Evolutionary conservation across 2,888 invertebrate genomes (phyloP).

Genomic region (Branchinecta sandiegonensis): DNA sequence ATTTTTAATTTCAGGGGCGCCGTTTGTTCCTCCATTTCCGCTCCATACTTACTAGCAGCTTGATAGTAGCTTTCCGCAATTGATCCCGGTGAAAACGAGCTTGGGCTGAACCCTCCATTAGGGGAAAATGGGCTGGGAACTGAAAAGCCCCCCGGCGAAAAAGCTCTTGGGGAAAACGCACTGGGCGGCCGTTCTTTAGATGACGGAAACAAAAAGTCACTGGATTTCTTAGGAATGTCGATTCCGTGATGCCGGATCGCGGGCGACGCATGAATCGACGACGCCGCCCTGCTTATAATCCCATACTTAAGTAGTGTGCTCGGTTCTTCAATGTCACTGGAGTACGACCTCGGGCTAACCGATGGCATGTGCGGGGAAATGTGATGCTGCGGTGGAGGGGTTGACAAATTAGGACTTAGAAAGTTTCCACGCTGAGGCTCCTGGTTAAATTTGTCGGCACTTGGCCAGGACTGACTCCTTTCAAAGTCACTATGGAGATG

Average conservation of each 20-base stretch:
- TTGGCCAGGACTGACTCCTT: conserved; percentile 16
- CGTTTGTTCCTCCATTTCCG: conserved; percentile 15
- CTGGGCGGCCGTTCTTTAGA: conserved; percentile 7
- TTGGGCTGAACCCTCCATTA: background rate
- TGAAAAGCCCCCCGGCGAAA: background rate
- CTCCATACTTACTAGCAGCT: background rate
- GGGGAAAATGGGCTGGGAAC: conserved; percentile 5
- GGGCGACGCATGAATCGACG: conserved; percentile 3
- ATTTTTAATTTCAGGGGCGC: conserved; percentile 1
- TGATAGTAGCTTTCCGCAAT: background rate
- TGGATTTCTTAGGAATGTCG: conserved; percentile 3
- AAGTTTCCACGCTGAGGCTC: background rate
- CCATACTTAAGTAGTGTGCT: conserved; percentile 1
- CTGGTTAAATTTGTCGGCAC: background rate
- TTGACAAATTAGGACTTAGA: background rate
- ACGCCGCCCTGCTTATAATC: conserved; percentile 13
- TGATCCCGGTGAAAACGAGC: conserved; percentile 8
- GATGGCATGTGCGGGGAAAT: background rate
- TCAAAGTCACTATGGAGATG: conserved; percentile 10
- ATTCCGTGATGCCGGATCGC: background rate
- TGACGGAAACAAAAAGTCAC: background rate
- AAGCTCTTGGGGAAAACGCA: conserved; percentile 4
- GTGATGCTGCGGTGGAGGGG: background rate
- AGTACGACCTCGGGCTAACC: background rate
- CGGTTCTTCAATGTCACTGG: conserved; percentile 6